phyloP scores from a whole-genome alignment of 2,888 invertebrate species.

The Trissoscelio sp. region DNA sequence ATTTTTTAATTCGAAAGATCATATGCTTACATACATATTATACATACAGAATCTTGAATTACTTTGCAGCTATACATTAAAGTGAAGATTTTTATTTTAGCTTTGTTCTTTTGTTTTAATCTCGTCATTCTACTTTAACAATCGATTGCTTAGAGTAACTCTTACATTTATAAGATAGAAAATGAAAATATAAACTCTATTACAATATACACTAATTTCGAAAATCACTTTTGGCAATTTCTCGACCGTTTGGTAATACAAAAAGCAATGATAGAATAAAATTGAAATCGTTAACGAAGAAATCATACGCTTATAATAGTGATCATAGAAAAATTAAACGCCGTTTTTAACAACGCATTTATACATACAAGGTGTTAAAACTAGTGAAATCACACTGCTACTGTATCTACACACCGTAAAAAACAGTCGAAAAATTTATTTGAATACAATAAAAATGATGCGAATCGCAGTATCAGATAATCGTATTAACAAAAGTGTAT shows the following conservation, averaged over 20 bases:
- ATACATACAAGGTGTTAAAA: constrained; percentile 32
- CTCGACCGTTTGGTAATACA: constrained; percentile 29
- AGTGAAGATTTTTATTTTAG: constrained; percentile 65
- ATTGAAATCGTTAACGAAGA: constrained; percentile 24
- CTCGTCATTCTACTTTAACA: constrained; percentile 46
- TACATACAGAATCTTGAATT: constrained; percentile 64
- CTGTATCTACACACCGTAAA: constrained; percentile 54
- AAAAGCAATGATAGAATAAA: constrained; percentile 14
- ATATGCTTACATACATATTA: constrained; percentile 64
- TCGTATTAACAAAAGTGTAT: constrained; percentile 53
- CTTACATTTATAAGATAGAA: constrained; percentile 22
- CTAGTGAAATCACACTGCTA: constrained; percentile 54
- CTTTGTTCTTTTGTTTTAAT: constrained; percentile 45
- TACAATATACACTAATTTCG: constrained; percentile 32
- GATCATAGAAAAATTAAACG: constrained; percentile 9
- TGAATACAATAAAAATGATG: constrained; percentile 38
- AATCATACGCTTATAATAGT: background rate
- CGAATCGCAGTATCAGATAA: constrained; percentile 32
- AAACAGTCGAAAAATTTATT: constrained; percentile 48
- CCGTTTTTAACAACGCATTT: constrained; percentile 15
- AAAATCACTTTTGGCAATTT: constrained; percentile 62
- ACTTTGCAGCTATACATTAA: background rate
- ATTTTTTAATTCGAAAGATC: constrained; percentile 48
- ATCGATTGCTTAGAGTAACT: constrained; percentile 46
- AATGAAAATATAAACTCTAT: constrained; percentile 44